Evolutionary conservation across 2,888 invertebrate genomes (phyloP).

Genomic region (Limnephilus auricula): DNA sequence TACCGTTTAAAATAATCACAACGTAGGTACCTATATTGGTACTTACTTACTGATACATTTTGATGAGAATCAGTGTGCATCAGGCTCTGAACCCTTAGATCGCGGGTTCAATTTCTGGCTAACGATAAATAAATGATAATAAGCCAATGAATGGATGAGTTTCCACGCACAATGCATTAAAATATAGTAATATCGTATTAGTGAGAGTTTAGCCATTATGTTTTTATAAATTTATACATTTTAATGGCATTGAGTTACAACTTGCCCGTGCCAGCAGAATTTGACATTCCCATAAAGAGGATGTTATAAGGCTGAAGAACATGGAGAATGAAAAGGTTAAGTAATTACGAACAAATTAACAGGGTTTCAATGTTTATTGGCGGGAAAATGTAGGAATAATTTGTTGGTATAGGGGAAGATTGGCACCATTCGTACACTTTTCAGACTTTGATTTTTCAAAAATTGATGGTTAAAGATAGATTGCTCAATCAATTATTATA

Average conservation of each 20-base stretch:
- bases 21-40: neutral
- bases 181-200: no score
- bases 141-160: neutral
- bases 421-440: no score
- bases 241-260: no score
- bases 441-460: no score
- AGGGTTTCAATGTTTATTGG: no score
- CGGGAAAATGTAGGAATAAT: no score
- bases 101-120: neutral
- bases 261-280: neutral
- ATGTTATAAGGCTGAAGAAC: neutral
- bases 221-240: no score
- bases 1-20: neutral
- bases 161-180: neutral
- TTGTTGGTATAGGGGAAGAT: no score
- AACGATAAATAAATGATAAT: neutral
- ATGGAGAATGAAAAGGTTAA: neutral
- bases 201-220: no score
- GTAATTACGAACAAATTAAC: no score
- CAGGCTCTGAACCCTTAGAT: neutral
- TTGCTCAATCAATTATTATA: no score
- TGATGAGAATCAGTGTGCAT: neutral
- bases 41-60: neutral
- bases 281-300: neutral
- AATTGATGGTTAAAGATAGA: no score